Evolutionary conservation across 2,797 vertebrate genomes (phyloP), one percentile per base, ranked within the genome.

Genomic region (Eidolon dupreanum): DNA sequence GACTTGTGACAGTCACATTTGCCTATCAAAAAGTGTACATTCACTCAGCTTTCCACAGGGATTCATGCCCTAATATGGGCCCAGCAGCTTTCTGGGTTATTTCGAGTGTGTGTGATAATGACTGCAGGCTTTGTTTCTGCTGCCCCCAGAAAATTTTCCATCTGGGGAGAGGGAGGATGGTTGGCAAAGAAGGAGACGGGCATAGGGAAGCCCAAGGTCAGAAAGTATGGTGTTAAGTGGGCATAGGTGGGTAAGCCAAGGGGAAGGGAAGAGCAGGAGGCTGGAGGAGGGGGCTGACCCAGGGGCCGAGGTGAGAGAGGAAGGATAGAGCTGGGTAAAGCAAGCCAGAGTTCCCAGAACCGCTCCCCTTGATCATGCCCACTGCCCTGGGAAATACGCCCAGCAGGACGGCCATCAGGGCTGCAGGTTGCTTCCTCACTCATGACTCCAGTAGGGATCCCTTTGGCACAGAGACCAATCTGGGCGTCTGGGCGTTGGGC

Each of bases 21-120:
- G 97, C 98, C 97, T 99, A 99, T 99, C 99, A 99, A 99, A 99
- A 98, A 99, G 99, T 98, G 98, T 98, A 98, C 98, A 98, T 99
- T 98, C 98, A 97, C 99, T 98, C 88, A 97, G 99, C 99, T 99
- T 99, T 98, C 98, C 98, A 97, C 96, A 96, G 98, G 98, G 98
- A 99, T 99, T 98, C 99, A 98, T 99, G 99, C 98, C 99, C 99
- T 99, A 99, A 99, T 99, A 99, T 99, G 99, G 99, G 98, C 97
- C 98, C 98, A 97, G 98, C 98, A 99, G 99, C 99, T 99, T 99
- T 99, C 99, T 99, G 98, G 99, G 99, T 99, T 99, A 99, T 99
- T 99, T 99, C 98, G 97, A 99, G 99, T 99, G 98, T 98, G 98
- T 99, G 99, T 99, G 99, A 99, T 99, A 99, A 99, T 99, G 99